Evolutionary conservation across 1,140 invertebrate genomes (phyloP).

Genomic region (Drosophila funebris): DNA sequence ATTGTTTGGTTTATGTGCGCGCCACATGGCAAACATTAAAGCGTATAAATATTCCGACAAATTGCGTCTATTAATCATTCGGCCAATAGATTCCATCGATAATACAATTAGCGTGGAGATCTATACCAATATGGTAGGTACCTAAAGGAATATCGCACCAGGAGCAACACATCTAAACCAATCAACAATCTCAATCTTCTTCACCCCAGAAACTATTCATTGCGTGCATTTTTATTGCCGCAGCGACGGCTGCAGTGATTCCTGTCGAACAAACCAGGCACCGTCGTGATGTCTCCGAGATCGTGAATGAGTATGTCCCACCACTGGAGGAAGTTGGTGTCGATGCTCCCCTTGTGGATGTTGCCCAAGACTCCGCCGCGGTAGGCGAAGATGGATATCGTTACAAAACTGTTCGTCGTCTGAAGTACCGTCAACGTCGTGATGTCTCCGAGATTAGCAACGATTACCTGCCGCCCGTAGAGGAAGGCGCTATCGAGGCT

Average conservation of each 20-base stretch:
- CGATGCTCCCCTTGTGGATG: constrained; percentile 28
- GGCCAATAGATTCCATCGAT: constrained; percentile 77
- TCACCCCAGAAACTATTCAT: constrained; percentile 70
- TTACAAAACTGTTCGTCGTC: constrained; percentile 56
- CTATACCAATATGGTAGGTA: constrained; percentile 75
- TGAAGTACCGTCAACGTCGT: constrained; percentile 59
- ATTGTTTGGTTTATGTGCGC: constrained; percentile 61
- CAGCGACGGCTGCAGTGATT: constrained; percentile 82
- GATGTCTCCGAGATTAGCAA: constrained; percentile 60
- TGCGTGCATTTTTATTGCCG: constrained; percentile 76
- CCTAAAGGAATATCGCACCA: constrained; percentile 7
- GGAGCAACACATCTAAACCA: constrained; percentile 16
- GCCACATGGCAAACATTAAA: constrained; percentile 63
- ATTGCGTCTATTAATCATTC: constrained; percentile 82
- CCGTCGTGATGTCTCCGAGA: constrained; percentile 75
- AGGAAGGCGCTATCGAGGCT: constrained; percentile 33
- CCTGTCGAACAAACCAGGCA: constrained; percentile 79
- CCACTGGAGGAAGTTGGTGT: constrained; percentile 57
- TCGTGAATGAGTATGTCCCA: constrained; percentile 68
- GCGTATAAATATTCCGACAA: constrained; percentile 79
- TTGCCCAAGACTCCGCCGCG: constrained; percentile 56
- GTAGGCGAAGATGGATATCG: constrained; percentile 53
- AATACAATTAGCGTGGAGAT: constrained; percentile 76
- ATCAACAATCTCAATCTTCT: not conserved
- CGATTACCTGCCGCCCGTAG: constrained; percentile 52